A percentile compares a stretch with the other conserved stretches of the same genome.
Conservation (phyloP, 1,140 invertebrate genomes). For the Drosophila athabasca region DNA sequence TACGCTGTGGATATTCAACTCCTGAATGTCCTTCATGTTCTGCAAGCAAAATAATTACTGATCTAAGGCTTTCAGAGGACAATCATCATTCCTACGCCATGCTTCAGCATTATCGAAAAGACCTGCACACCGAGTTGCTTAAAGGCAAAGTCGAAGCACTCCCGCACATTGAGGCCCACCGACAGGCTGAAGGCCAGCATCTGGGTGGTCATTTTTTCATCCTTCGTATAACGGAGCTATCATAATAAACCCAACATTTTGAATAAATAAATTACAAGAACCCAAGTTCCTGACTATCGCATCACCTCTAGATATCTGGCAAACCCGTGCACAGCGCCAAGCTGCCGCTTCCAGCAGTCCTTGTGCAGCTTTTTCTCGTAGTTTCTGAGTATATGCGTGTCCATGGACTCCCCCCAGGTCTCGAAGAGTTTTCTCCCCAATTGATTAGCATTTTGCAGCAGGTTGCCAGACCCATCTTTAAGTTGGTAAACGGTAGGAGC, state of each 20-base stretch:
- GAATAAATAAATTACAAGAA: neutral
- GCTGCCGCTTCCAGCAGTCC: conserved; percentile 58
- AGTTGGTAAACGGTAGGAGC: conserved; percentile 44
- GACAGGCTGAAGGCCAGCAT: conserved; percentile 55
- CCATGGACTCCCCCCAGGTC: conserved; percentile 8
- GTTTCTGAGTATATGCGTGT: conserved; percentile 43
- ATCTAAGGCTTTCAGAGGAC: neutral
- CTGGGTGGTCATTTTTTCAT: conserved; percentile 39
- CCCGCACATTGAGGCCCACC: conserved; percentile 61
- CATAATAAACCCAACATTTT: neutral
- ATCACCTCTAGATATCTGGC: conserved; percentile 57
- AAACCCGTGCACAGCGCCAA: conserved; percentile 61
- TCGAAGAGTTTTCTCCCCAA: conserved; percentile 31
- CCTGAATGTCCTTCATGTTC: conserved; percentile 46
- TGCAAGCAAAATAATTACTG: neutral
- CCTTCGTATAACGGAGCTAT: conserved; percentile 32
- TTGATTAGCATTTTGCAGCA: conserved; percentile 42
- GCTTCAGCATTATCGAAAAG: conserved; percentile 46
- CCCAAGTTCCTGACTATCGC: neutral
- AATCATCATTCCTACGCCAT: conserved; percentile 31
- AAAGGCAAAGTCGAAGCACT: conserved; percentile 46
- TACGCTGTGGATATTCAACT: conserved; percentile 60
- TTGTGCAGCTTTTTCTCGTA: conserved; percentile 56
- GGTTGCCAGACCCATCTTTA: neutral
- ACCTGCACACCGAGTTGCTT: conserved; percentile 58